Evolutionary conservation across 1,140 invertebrate species (phyloP).

Genomic region (Zaprionus lachaisei): DNA sequence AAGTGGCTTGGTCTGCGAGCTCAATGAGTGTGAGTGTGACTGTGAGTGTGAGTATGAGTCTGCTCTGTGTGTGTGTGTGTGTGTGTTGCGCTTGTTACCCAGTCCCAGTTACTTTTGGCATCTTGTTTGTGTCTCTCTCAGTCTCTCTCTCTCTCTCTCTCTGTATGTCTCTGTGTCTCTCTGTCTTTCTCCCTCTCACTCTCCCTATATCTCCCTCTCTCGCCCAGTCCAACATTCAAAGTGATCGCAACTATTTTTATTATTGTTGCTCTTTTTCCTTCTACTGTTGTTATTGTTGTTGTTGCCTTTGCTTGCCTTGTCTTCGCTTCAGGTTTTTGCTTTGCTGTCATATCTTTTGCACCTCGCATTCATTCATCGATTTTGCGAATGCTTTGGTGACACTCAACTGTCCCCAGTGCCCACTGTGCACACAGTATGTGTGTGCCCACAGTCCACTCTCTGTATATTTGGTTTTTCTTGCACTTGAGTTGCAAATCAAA

Average conservation of each 20-base stretch:
- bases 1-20: slow-evolving; percentile 63
- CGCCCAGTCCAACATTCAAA: slow-evolving; percentile 37
- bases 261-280: slow-evolving; percentile 16
- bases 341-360: slow-evolving; percentile 38
- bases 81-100: slow-evolving; percentile 45
- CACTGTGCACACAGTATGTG: background rate
- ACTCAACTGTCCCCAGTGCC: background rate
- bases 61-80: background rate
- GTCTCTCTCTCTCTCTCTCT: slow-evolving; percentile 13
- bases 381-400: slow-evolving; percentile 32
- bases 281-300: slow-evolving; percentile 15
- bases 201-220: slow-evolving; percentile 18
- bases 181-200: background rate
- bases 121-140: slow-evolving; percentile 31
- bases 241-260: slow-evolving; percentile 38
- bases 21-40: slow-evolving; percentile 9
- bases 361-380: slow-evolving; percentile 49
- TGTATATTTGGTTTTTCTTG: background rate
- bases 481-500: background rate
- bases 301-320: slow-evolving; percentile 17
- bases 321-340: slow-evolving; percentile 4
- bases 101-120: slow-evolving; percentile 79
- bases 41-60: slow-evolving; percentile 16
- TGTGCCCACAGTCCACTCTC: background rate
- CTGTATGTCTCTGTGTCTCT: slow-evolving; percentile 11